A percentile compares a stretch with the other conserved stretches of the same genome.
Conservation (phyloP, 2,797 vertebrate genomes). For the Rhinatrema bivittatum region DNA sequence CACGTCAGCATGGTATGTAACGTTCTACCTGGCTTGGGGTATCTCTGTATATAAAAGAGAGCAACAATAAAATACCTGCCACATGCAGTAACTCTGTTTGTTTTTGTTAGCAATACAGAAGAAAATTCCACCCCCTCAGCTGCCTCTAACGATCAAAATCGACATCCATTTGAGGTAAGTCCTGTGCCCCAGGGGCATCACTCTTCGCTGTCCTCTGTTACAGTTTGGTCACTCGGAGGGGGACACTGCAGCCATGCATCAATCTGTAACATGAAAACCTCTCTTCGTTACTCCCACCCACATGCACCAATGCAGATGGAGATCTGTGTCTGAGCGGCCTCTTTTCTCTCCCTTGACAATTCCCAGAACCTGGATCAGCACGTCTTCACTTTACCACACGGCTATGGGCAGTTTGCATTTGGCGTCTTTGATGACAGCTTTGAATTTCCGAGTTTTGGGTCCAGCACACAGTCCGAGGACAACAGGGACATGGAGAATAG, state of each 20-base stretch:
- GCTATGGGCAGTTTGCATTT: constrained; percentile 83
- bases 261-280: no score
- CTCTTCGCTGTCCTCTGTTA: no score
- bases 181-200: no score
- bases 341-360: not conserved
- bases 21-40: no score
- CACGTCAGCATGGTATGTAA: no score
- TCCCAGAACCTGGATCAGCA: constrained; percentile 78
- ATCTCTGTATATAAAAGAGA: no score
- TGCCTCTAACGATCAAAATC: constrained; percentile 65
- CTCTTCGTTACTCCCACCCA: not conserved
- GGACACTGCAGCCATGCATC: no score
- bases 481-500: constrained; percentile 78
- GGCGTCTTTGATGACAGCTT: constrained; percentile 91
- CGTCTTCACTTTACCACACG: constrained; percentile 81
- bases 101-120: constrained; percentile 56
- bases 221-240: no score
- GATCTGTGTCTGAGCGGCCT: not conserved
- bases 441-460: constrained; percentile 67
- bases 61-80: no score
- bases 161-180: constrained; percentile 75
- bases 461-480: constrained; percentile 67
- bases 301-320: not conserved
- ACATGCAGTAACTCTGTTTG: no score
- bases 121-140: constrained; percentile 69